A percentile compares a stretch with the other conserved stretches of the same genome.
Evolutionary conservation across 2,888 invertebrate species (phyloP).

Genomic region (Buathra laborator): DNA sequence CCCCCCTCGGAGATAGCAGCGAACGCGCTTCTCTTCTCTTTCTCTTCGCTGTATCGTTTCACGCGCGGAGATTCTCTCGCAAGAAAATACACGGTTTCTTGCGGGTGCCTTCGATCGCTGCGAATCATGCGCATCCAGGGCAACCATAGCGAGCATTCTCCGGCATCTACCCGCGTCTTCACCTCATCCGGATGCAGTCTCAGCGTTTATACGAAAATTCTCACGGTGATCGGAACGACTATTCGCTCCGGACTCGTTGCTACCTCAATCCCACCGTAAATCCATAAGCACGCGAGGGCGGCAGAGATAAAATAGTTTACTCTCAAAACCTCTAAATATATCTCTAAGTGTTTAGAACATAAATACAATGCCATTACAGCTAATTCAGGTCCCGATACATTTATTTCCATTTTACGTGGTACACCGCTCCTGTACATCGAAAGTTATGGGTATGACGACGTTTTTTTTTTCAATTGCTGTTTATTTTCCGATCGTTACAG

Average conservation of each 20-base stretch:
- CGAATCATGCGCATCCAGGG: constrained; percentile 72
- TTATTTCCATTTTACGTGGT: not conserved
- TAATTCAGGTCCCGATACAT: not conserved
- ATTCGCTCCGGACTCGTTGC: constrained; percentile 30
- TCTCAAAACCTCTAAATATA: constrained; percentile 30
- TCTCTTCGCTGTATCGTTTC: constrained; percentile 47
- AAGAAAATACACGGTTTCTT: constrained; percentile 70
- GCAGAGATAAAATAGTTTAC: constrained; percentile 36
- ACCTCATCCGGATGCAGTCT: constrained; percentile 62
- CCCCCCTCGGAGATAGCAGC: not conserved
- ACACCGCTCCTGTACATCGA: not conserved
- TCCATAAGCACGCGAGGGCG: constrained; percentile 20
- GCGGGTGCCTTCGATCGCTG: constrained; percentile 62
- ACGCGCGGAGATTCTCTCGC: constrained; percentile 62
- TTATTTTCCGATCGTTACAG: not conserved
- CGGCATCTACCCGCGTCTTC: constrained; percentile 35
- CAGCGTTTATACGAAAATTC: constrained; percentile 68
- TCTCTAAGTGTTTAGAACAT: constrained; percentile 2
- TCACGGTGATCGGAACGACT: constrained; percentile 63
- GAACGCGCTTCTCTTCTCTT: constrained; percentile 32
- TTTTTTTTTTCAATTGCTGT: not conserved
- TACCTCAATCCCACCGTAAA: constrained; percentile 58
- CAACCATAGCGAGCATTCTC: constrained; percentile 67
- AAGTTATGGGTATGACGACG: not conserved
- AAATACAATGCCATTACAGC: not conserved